Conservation (phyloP, 92 coral and sea anemone species). For the Epizoanthus scotinus region DNA sequence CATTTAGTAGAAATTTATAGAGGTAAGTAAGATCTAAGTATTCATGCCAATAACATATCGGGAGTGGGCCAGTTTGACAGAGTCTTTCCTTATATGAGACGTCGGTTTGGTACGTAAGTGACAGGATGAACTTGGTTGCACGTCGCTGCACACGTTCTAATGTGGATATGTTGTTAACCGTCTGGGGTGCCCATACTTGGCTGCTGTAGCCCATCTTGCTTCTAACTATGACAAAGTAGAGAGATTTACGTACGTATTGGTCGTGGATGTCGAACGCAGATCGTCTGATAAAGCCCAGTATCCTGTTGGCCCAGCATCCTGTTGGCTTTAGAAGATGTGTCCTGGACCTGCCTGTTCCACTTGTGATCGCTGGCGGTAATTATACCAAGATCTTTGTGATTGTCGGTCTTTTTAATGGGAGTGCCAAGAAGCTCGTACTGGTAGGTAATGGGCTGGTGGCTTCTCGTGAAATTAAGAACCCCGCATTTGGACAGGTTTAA, state of each 20-base stretch:
- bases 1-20: slow-evolving; percentile 1
- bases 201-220: slow-evolving; percentile 19
- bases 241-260: slow-evolving; percentile 13
- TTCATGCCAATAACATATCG: slow-evolving; percentile 41
- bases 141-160: slow-evolving; percentile 28
- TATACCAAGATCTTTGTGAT: neutral
- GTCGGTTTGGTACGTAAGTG: slow-evolving; percentile 33
- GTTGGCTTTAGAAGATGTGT: slow-evolving; percentile 30
- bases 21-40: slow-evolving; percentile 27
- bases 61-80: neutral
- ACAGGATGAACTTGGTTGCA: slow-evolving; percentile 39
- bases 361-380: slow-evolving; percentile 12
- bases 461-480: neutral
- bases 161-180: slow-evolving; percentile 23
- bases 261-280: neutral
- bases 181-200: slow-evolving; percentile 34
- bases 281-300: slow-evolving; percentile 40
- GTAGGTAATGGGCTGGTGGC: slow-evolving; percentile 1
- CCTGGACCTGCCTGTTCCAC: slow-evolving; percentile 37
- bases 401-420: neutral
- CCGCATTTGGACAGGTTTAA: no score
- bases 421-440: neutral
- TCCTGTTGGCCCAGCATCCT: no score
- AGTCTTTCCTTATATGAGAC: slow-evolving; percentile 27
- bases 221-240: slow-evolving; percentile 3